Conservation (phyloP, 2,797 vertebrate genomes). For the Gephyroberyx darwinii region DNA sequence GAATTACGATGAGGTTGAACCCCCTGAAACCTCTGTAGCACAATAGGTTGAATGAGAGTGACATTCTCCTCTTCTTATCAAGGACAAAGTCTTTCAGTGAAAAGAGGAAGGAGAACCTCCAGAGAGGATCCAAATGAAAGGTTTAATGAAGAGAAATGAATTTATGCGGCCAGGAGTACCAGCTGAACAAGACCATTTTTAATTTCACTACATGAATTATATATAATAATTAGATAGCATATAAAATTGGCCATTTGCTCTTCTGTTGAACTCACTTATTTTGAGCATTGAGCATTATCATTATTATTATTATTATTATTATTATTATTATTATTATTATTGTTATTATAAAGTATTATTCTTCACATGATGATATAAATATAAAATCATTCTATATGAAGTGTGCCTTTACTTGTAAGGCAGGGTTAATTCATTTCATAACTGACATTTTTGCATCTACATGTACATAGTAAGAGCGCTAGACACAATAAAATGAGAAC, state of each 20-base stretch:
- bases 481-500: neutral
- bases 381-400: neutral
- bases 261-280: neutral
- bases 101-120: neutral
- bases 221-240: conserved; percentile 15
- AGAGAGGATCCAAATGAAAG: conserved; percentile 3
- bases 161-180: neutral
- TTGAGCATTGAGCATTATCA: too few relatives aligned
- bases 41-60: conserved; percentile 33
- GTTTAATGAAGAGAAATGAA: conserved; percentile 20
- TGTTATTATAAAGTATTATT: too few relatives aligned
- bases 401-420: neutral
- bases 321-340: too few relatives aligned
- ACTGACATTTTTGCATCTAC: neutral
- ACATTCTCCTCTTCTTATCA: conserved; percentile 21
- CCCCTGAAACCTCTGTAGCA: conserved; percentile 16
- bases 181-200: neutral
- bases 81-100: conserved; percentile 6
- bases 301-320: too few relatives aligned
- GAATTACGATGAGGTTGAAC: conserved; percentile 20
- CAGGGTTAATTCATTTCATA: neutral
- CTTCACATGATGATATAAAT: neutral
- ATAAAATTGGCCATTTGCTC: neutral
- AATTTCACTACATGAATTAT: conserved; percentile 27
- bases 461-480: neutral